Evolutionary conservation across 2,888 invertebrate genomes (phyloP).

Genomic region (Aporophyla lueneburgensis): DNA sequence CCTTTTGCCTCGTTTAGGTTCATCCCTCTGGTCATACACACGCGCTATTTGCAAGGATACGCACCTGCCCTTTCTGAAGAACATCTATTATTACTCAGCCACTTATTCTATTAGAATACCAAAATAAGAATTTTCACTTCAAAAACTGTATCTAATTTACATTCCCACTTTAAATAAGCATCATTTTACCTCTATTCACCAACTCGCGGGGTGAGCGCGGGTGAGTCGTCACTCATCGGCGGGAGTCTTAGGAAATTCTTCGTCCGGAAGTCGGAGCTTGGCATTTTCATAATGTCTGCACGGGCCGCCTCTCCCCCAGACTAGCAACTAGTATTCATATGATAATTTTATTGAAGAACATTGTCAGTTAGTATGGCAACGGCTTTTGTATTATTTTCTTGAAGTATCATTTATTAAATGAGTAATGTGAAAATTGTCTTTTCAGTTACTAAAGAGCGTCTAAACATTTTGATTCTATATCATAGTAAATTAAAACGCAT

Average conservation of each 20-base stretch:
- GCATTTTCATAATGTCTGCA: conserved; percentile 87
- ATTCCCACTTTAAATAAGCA: conserved; percentile 58
- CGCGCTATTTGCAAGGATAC: no score
- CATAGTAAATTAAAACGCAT: neutral
- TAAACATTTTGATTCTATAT: neutral
- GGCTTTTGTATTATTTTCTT: conserved; percentile 53
- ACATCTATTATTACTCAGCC: neutral
- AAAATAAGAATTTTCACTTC: conserved; percentile 12
- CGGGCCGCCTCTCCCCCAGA: conserved; percentile 63
- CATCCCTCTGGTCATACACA: no score
- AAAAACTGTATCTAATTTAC: conserved; percentile 50
- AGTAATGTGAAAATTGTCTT: neutral
- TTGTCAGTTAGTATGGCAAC: conserved; percentile 63
- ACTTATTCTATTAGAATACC: neutral
- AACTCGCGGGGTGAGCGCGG: conserved; percentile 32
- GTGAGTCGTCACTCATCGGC: conserved; percentile 69
- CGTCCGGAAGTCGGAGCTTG: conserved; percentile 84
- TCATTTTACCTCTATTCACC: conserved; percentile 54
- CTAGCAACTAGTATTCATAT: conserved; percentile 83
- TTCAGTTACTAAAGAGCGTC: neutral
- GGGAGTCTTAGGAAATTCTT: conserved; percentile 86
- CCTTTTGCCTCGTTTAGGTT: no score
- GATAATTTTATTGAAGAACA: conserved; percentile 84
- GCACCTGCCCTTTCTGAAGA: no score
- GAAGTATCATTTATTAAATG: no score